Evolutionary conservation across 2,888 invertebrate genomes (phyloP).

Genomic region (Mythimna pallens): DNA sequence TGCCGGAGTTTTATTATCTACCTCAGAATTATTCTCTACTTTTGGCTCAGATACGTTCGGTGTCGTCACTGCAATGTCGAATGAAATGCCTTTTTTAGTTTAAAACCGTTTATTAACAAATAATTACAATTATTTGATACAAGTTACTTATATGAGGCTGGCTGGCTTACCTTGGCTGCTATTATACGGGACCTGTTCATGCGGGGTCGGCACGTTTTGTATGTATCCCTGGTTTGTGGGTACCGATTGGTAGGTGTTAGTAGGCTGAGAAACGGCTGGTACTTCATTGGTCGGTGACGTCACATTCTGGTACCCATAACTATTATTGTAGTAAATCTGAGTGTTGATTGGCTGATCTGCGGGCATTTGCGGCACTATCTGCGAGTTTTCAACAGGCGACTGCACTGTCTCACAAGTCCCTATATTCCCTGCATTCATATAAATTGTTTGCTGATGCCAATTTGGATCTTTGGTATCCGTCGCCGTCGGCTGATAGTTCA

Average conservation of each 20-base stretch:
- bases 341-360: conserved; percentile 67
- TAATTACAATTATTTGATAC: conserved; percentile 64
- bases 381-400: conserved; percentile 84
- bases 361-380: conserved; percentile 61
- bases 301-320: conserved; percentile 86
- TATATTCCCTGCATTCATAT: conserved; percentile 88
- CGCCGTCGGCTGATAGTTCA: conserved; percentile 70
- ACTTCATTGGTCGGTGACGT: conserved; percentile 71
- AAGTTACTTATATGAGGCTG: conserved; percentile 52
- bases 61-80: conserved; percentile 84
- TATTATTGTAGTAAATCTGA: conserved; percentile 85
- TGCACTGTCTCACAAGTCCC: conserved; percentile 85
- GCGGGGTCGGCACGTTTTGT: conserved; percentile 81
- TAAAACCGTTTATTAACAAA: conserved; percentile 74
- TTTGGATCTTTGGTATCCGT: conserved; percentile 73
- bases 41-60: conserved; percentile 73
- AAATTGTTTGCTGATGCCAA: conserved; percentile 79
- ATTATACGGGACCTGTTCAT: conserved; percentile 78
- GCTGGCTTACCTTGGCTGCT: conserved; percentile 84
- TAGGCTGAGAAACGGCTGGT: conserved; percentile 68
- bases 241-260: conserved; percentile 77
- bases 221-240: conserved; percentile 30
- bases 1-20: conserved; percentile 42
- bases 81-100: conserved; percentile 75
- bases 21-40: conserved; percentile 62